These are phyloP conservation scores for Drosophila kurseongensis DNA, from an alignment of 1,140 invertebrate genomes.

Conservation along the genomic window DNA sequence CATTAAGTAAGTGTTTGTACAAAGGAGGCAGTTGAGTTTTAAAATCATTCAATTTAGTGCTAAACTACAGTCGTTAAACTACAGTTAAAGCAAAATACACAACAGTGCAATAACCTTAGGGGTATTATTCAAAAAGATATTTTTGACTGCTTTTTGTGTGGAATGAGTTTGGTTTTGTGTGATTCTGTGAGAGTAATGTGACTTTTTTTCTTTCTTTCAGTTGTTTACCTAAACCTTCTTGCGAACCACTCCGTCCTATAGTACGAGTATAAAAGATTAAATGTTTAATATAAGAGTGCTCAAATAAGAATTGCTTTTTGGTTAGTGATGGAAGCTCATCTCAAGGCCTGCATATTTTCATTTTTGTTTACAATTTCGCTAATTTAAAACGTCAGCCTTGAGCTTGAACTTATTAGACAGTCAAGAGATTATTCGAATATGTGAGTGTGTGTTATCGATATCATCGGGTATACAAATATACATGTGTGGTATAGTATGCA, in stretches of 20 bases:
- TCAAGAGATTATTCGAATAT: conserved; percentile 22
- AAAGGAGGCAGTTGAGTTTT: conserved; percentile 16
- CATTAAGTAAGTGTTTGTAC: conserved; percentile 24
- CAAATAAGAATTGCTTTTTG: conserved; percentile 5
- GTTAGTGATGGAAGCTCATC: conserved; percentile 45
- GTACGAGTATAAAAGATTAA: conserved; percentile 55
- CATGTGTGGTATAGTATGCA: conserved; percentile 8
- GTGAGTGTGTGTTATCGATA: conserved; percentile 25
- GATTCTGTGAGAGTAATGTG: neutral
- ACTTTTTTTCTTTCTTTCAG: neutral
- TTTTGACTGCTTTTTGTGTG: conserved; percentile 19
- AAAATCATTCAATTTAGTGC: conserved; percentile 3
- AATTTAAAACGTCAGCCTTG: conserved; percentile 44
- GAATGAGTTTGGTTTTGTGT: conserved; percentile 12
- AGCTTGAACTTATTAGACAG: conserved; percentile 54
- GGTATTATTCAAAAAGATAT: neutral
- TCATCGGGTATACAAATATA: conserved; percentile 15
- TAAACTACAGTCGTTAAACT: conserved; percentile 1
- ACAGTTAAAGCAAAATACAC: neutral
- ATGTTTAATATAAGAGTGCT: conserved; percentile 64
- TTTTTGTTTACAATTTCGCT: conserved; percentile 34
- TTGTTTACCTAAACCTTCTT: conserved; percentile 71
- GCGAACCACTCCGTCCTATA: conserved; percentile 52
- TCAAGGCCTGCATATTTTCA: conserved; percentile 7
- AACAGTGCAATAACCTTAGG: neutral